A percentile compares a stretch with the other conserved stretches of the same genome.
phyloP scores from a whole-genome alignment of 2,888 invertebrate species.

The Adineta ricciae region DNA sequence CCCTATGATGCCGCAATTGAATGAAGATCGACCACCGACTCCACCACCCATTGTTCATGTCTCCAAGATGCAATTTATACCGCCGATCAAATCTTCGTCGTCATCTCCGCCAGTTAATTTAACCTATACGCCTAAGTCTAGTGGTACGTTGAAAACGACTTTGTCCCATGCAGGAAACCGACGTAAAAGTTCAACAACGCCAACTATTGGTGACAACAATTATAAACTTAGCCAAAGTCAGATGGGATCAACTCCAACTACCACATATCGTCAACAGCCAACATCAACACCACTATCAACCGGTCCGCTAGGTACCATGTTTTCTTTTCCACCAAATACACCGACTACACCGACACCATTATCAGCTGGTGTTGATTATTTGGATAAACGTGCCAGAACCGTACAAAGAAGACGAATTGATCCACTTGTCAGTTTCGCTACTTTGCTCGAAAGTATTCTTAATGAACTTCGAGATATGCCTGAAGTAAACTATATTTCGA shows the following conservation, averaged over 20 bases:
- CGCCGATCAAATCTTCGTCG: neutral
- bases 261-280: neutral
- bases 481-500: slow-evolving; percentile 57
- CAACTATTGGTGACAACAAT: neutral
- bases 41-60: slow-evolving; percentile 12
- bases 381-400: slow-evolving; percentile 30
- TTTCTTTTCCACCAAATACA: slow-evolving; percentile 14
- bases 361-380: slow-evolving; percentile 22
- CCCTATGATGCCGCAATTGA: neutral
- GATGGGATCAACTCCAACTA: neutral
- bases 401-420: slow-evolving; percentile 68
- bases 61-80: neutral
- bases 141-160: neutral
- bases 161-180: neutral
- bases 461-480: slow-evolving; percentile 79
- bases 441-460: slow-evolving; percentile 76
- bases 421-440: slow-evolving; percentile 76
- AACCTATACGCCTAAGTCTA: neutral
- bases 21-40: neutral
- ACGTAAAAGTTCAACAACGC: slow-evolving; percentile 12
- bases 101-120: neutral
- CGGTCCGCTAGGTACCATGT: neutral
- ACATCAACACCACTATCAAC: neutral
- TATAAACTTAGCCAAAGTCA: neutral
- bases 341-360: neutral